Evolutionary conservation across 2,797 vertebrate species (phyloP).

Genomic region (Oreochromis mossambicus): DNA sequence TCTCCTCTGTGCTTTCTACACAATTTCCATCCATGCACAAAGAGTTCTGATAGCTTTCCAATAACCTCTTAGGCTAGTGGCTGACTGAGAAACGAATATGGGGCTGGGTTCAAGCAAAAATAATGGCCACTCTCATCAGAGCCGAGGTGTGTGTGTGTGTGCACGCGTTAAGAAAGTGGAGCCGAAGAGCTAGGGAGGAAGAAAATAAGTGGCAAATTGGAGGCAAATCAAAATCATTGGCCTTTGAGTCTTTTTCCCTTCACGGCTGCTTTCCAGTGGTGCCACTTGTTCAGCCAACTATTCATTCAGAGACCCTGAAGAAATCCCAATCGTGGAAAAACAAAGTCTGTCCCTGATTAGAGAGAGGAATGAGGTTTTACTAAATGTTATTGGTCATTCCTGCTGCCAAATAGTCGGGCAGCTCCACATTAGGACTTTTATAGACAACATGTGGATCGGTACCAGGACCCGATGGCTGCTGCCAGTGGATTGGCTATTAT

Average conservation of each 20-base stretch:
- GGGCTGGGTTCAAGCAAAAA: conserved; percentile 43
- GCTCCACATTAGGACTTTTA: conserved; percentile 53
- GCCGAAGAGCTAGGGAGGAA: conserved; percentile 17
- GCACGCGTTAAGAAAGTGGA: conserved; percentile 25
- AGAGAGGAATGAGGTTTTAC: conserved; percentile 59
- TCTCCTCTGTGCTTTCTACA: background rate
- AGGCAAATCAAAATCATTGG: conserved; percentile 60
- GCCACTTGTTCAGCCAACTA: conserved; percentile 36
- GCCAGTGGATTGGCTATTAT: conserved; percentile 42
- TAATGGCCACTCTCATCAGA: conserved; percentile 40
- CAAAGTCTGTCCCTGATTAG: conserved; percentile 62
- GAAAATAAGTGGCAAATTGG: conserved; percentile 60
- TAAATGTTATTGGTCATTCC: conserved; percentile 59
- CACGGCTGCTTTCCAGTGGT: conserved; percentile 11
- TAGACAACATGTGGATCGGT: conserved; percentile 53
- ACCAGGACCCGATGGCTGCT: conserved; percentile 25
- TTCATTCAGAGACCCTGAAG: conserved; percentile 26
- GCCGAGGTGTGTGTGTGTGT: conserved; percentile 12
- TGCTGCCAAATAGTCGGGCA: conserved; percentile 55
- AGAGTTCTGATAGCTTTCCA: conserved; percentile 36
- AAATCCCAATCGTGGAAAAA: conserved; percentile 42
- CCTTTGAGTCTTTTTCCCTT: conserved; percentile 36
- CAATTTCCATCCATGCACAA: conserved; percentile 19
- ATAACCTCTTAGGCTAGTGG: conserved; percentile 28
- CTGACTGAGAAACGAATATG: conserved; percentile 11